phyloP scores from a whole-genome alignment of 2,888 invertebrate species.

The Chironomus riparius region DNA sequence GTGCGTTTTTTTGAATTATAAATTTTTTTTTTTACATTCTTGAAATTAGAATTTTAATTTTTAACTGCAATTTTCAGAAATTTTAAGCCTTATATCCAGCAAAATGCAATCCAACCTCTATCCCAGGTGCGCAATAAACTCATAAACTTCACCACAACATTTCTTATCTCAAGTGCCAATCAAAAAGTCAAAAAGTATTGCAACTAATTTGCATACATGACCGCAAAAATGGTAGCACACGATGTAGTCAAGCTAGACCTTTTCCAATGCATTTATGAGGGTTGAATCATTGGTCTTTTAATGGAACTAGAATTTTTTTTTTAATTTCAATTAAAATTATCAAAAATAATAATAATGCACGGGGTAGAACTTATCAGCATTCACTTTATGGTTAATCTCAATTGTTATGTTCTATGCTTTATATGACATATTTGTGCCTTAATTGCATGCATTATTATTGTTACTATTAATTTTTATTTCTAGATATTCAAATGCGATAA shows the following conservation, averaged over 20 bases:
- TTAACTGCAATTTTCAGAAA: too few species aligned
- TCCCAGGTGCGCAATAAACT: neutral
- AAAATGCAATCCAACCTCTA: too few species aligned
- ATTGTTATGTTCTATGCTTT: neutral
- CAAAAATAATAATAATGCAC: neutral
- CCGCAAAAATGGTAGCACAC: conserved; percentile 15
- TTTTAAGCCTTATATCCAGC: too few species aligned
- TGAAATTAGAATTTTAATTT: too few species aligned
- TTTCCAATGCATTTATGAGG: neutral
- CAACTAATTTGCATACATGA: neutral
- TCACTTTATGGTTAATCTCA: neutral
- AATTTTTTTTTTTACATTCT: too few species aligned
- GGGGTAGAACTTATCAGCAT: neutral
- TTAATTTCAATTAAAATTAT: neutral
- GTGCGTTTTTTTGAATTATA: too few species aligned
- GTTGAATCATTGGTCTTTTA: neutral
- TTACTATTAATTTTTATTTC: neutral
- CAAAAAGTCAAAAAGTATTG: neutral
- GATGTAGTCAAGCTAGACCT: neutral
- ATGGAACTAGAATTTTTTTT: neutral
- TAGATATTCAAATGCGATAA: conserved; percentile 10
- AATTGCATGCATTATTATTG: conserved; percentile 7
- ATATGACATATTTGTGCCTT: neutral
- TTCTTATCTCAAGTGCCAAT: conserved; percentile 14
- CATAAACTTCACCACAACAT: neutral